Base-by-base conservation (phyloP, 2,797 vertebrate species). In the Cheracebus regulus region DNA sequence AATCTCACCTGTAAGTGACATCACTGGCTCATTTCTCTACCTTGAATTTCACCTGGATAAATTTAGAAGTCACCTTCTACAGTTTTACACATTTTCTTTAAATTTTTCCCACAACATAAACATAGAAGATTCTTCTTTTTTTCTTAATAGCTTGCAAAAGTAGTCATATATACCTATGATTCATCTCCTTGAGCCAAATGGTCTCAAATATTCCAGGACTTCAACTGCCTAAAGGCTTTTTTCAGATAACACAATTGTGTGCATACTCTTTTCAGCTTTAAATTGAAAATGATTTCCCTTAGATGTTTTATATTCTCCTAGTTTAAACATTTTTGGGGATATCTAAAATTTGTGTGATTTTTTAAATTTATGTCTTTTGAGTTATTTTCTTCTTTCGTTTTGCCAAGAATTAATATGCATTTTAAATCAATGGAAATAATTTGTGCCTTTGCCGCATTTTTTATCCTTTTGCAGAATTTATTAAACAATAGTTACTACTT, bases 131-230 rank as follows among this genome's bases (percentile, higher is more conserved):
- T 83, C 26, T 50, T 89, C 73, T 39, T 93, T 57, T 55, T 90
- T n/a, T 78, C 78, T 92, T 90, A 96, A 36, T 52, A 90, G 78
- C 57, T 95, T 26, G 7, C 33, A 86, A 82, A 95, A 91, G 26
- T 78, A 55, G 30, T 61, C 64, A 73, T 61, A 48, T 58, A 20
- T 55, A 81, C 33, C 61, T 95, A n/a, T 93, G 89, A 88, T 73
- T 90, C 48, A 88, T 52, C 48, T 87, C 33, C 30, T 75, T 82
- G n/a, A 61, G 22, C 50, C 90, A 94, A 73, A 73, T 90, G 48
- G 64, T 97, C 92, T 97, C 55, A 83, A 93, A 85, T 61, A 92
- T 86, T 96, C 84, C 82, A 97, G 73, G 41, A 92, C 58, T 81
- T 39, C 24, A 11, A 46, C 36, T 57, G 44, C 88, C 91, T 76